phyloP scores from a whole-genome alignment of 1,140 invertebrate genomes.

The Drosophila erecta region DNA sequence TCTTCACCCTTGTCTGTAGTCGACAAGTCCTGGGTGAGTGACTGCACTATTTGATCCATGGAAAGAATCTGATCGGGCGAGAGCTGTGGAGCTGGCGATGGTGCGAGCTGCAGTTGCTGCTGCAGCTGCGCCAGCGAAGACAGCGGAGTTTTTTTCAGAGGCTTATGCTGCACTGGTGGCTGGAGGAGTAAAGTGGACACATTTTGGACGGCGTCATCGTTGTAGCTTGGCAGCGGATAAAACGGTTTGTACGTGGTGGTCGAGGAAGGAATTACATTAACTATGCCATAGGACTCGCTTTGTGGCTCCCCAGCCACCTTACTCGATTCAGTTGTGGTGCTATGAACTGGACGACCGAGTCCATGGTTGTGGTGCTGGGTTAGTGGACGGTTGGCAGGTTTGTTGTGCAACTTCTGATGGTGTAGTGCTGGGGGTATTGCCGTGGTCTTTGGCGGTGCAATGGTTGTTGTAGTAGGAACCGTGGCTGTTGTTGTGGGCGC shows the following conservation, averaged over 20 bases:
- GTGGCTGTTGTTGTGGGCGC: conserved; percentile 3
- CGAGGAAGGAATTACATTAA: conserved; percentile 52
- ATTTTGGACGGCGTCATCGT: conserved; percentile 31
- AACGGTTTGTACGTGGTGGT: conserved; percentile 50
- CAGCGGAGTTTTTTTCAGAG: conserved; percentile 62
- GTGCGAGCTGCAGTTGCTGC: conserved; percentile 57
- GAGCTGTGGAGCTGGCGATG: conserved; percentile 56
- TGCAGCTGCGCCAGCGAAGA: conserved; percentile 62
- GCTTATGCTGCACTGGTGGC: neutral
- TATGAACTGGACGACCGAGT: conserved; percentile 52
- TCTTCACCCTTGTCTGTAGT: conserved; percentile 42
- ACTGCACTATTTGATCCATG: conserved; percentile 75
- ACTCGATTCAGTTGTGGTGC: conserved; percentile 43
- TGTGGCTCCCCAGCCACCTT: conserved; percentile 16
- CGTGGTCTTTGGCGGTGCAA: conserved; percentile 62
- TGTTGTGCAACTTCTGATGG: conserved; percentile 49
- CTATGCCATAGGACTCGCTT: conserved; percentile 43
- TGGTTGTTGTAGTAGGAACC: conserved; percentile 8
- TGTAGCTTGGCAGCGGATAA: conserved; percentile 71
- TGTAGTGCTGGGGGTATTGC: conserved; percentile 64
- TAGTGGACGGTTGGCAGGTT: conserved; percentile 29
- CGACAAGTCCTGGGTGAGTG: conserved; percentile 57
- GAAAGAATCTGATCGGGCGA: conserved; percentile 67
- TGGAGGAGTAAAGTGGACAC: conserved; percentile 11
- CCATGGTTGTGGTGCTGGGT: conserved; percentile 46